Percentiles rank a stretch among this genome's conserved stretches.
phyloP scores from a whole-genome alignment of 2,113 vertebrate genomes.

The Glaucomys volans region DNA sequence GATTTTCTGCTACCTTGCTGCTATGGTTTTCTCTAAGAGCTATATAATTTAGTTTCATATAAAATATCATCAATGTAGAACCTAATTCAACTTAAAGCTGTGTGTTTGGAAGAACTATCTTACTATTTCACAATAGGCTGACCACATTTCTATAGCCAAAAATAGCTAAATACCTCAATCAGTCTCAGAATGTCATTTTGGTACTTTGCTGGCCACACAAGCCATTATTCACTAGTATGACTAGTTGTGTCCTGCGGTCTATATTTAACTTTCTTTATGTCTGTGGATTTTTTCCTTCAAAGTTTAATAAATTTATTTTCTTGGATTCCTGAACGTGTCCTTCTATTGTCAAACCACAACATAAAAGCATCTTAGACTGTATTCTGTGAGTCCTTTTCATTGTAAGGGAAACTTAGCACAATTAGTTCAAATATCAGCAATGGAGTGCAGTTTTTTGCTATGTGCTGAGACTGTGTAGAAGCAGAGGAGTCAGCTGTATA shows the following conservation, averaged over 20 bases:
- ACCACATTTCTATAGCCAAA: slow-evolving; percentile 88
- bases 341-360: slow-evolving; percentile 65
- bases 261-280: slow-evolving; percentile 90
- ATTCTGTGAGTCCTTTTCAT: neutral
- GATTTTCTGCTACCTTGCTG: slow-evolving; percentile 88
- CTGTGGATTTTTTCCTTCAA: slow-evolving; percentile 89
- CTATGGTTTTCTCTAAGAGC: slow-evolving; percentile 88
- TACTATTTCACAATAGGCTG: slow-evolving; percentile 84
- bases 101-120: slow-evolving; percentile 87
- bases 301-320: slow-evolving; percentile 93
- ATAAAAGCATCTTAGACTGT: neutral
- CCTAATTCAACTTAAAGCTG: slow-evolving; percentile 87
- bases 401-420: neutral
- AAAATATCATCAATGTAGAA: slow-evolving; percentile 84
- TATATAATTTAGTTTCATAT: slow-evolving; percentile 87
- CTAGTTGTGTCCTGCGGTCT: slow-evolving; percentile 88
- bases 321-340: slow-evolving; percentile 81
- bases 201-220: slow-evolving; percentile 91
- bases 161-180: slow-evolving; percentile 93
- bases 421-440: neutral
- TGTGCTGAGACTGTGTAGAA: neutral
- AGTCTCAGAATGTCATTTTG: slow-evolving; percentile 92
- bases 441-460: neutral
- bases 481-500: neutral
- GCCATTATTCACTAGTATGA: slow-evolving; percentile 87